A percentile compares a stretch with the other conserved stretches of the same genome.
phyloP scores from a whole-genome alignment of 2,113 vertebrate genomes.

The Melanostigma gelatinosum region DNA sequence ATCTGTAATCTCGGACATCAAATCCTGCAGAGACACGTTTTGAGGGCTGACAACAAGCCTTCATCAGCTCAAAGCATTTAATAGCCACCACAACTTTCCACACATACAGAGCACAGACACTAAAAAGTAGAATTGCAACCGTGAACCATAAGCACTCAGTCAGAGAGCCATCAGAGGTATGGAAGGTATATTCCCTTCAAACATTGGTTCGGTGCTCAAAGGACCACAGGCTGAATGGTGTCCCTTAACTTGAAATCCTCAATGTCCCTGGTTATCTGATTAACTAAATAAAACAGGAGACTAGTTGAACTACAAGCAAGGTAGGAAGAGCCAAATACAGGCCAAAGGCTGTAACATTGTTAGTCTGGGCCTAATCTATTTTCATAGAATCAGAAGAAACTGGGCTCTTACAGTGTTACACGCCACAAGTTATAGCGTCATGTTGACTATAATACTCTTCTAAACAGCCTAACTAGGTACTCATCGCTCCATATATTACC shows the following conservation, averaged over 20 bases:
- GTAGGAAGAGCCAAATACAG: not conserved
- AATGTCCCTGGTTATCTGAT: slow-evolving; percentile 24
- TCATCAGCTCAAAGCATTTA: slow-evolving; percentile 59
- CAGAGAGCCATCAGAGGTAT: not conserved
- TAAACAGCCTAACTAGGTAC: slow-evolving; percentile 30
- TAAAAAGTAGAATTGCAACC: slow-evolving; percentile 14
- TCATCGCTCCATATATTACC: not conserved
- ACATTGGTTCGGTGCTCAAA: not conserved
- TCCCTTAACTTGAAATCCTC: not conserved
- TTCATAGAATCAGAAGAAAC: slow-evolving; percentile 15
- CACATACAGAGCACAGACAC: slow-evolving; percentile 4
- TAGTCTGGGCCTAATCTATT: slow-evolving; percentile 21
- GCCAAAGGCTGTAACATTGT: slow-evolving; percentile 7
- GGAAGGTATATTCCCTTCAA: slow-evolving; percentile 2
- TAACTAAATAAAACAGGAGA: slow-evolving; percentile 12
- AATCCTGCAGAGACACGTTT: slow-evolving; percentile 67
- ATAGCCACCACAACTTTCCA: slow-evolving; percentile 41
- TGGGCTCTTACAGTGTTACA: slow-evolving; percentile 8
- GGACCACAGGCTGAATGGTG: slow-evolving; percentile 3
- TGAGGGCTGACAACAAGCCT: slow-evolving; percentile 60
- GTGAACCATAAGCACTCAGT: slow-evolving; percentile 1
- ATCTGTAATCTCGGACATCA: slow-evolving; percentile 77
- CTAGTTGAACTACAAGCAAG: not conserved
- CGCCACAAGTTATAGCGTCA: slow-evolving; percentile 4
- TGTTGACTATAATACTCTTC: slow-evolving; percentile 11